These are phyloP conservation scores for Thalassaphorura encarpata DNA, from an alignment of 1,140 invertebrate genomes.

Conservation along the genomic window DNA sequence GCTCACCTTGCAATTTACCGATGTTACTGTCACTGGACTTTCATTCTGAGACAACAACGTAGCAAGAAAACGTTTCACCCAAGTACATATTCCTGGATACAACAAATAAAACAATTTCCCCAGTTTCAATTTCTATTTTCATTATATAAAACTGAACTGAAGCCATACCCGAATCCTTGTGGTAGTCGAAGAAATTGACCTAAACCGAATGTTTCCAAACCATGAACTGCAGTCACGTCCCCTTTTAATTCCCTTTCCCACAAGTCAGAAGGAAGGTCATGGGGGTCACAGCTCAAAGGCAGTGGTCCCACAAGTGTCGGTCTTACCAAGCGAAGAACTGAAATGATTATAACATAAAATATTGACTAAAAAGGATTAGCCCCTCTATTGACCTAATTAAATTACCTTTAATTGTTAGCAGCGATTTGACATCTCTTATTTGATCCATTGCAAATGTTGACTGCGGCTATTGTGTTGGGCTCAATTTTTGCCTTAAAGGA, in stretches of 20 bases:
- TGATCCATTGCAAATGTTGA: constrained; percentile 9
- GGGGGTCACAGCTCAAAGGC: constrained; percentile 67
- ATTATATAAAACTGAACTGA: background rate
- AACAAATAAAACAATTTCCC: constrained; percentile 25
- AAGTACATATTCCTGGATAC: constrained; percentile 63
- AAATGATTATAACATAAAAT: constrained; percentile 2
- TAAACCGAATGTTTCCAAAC: constrained; percentile 68
- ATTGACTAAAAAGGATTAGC: background rate
- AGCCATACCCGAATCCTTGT: constrained; percentile 83
- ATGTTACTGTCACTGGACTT: constrained; percentile 65
- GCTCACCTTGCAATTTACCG: constrained; percentile 65
- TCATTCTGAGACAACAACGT: constrained; percentile 95
- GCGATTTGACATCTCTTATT: constrained; percentile 16
- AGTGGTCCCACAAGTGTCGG: constrained; percentile 69
- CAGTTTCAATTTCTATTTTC: background rate
- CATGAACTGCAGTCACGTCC: constrained; percentile 63
- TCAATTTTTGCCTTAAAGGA: background rate
- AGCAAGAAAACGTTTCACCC: constrained; percentile 96
- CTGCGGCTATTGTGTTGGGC: background rate
- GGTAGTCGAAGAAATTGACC: constrained; percentile 84
- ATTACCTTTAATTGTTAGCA: constrained; percentile 28
- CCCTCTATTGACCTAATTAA: background rate
- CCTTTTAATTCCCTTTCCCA: constrained; percentile 63
- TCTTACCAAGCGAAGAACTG: constrained; percentile 88
- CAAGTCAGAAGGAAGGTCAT: constrained; percentile 69